phyloP scores from a whole-genome alignment of 2,113 vertebrate species.

The Bubo blakistoni region DNA sequence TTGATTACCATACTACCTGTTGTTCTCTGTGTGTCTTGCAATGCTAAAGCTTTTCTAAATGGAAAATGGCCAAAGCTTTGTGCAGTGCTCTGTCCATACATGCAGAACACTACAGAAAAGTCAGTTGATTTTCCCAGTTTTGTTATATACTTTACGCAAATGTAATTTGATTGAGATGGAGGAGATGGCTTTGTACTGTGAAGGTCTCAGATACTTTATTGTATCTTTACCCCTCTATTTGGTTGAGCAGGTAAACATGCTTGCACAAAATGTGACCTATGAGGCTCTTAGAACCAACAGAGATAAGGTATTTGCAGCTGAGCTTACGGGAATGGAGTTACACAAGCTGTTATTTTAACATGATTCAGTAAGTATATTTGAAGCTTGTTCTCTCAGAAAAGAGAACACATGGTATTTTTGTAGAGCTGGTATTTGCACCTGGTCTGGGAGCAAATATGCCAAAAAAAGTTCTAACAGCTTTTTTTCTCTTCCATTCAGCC shows the following conservation, averaged over 20 bases:
- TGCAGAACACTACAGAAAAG: neutral
- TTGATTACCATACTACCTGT: neutral
- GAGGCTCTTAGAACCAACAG: neutral
- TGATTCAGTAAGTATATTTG: neutral
- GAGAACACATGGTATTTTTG: neutral
- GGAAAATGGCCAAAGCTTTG: neutral
- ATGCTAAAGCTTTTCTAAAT: neutral
- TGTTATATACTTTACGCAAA: neutral
- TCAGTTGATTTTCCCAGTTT: neutral
- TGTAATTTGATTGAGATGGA: neutral
- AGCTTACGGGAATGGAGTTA: constrained; percentile 22
- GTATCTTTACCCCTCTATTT: neutral
- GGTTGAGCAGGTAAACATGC: neutral
- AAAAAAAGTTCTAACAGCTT: neutral
- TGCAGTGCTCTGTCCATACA: neutral
- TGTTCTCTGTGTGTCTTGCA: neutral
- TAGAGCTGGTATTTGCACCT: neutral
- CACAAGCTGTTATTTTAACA: neutral
- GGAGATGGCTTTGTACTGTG: neutral
- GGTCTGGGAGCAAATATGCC: neutral
- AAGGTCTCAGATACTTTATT: neutral
- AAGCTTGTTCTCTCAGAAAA: neutral
- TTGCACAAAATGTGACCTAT: neutral
- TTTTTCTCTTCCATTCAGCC: neutral
- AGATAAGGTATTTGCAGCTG: neutral